Base-by-base conservation (phyloP, 53 echinoderm and acorn worm genomes). In the Hippasteria phrygiana region DNA sequence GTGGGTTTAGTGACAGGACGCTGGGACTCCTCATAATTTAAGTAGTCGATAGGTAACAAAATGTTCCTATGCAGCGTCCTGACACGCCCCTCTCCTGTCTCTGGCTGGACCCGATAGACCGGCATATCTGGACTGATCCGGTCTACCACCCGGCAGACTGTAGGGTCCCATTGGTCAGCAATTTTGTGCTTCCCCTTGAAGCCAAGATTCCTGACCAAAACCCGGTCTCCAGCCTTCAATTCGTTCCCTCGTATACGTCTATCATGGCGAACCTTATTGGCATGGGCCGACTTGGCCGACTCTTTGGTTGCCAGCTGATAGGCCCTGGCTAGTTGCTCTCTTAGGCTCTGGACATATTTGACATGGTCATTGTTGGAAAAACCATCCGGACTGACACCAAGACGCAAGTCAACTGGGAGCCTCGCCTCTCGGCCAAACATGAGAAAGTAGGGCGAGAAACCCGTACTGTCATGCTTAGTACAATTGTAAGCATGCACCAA, bases 401-500 rank as follows among this genome's bases (percentile, higher is more conserved):
- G 87, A 31, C 66, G 14, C 10, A 74, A 12, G 48, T 90, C 84
- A 20, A 87, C 28, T 0, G 48, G 77, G 10, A 91, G 55, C 65
- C 91, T 66, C 3, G 91, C 70, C 62, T 88, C 91, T n/a, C n/a
- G n/a, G n/a, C n/a, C n/a, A n/a, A n/a, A n/a, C n/a, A n/a, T n/a
- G n/a, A n/a, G n/a, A n/a, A 48, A 87, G 46, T 91, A 91, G 11
- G 91, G 87, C 7, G 91, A 87, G 50, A 83, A 91, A 6, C 91
- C 91, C 28, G 91, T 88, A 35, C 78, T 75, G 71, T 78, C 79
- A 53, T 87, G 69, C 16, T 77, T 88, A 18, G 91, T 80, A 28
- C 91, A 91, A 40, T 88, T 91, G n/a, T 91, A 91, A 20, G 91
- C 91, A 88, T 88, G 91, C 6, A 91, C 91, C 51, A 88, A 16